Conservation (phyloP, 2,888 invertebrate species). For the Podotricha telesiphe region DNA sequence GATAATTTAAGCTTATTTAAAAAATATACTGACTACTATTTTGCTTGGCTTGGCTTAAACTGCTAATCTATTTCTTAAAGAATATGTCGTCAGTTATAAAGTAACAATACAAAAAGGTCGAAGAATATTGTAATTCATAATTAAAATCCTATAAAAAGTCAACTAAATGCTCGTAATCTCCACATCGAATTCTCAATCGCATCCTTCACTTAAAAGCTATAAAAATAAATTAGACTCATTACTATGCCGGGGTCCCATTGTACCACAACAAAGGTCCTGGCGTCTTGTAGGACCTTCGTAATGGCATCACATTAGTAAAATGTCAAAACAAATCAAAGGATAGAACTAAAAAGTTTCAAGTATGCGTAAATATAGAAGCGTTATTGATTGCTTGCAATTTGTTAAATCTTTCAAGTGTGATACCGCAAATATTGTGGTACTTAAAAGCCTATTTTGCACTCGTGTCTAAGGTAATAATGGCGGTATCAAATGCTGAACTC, state of each 20-base stretch:
- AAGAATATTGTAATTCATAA: background rate
- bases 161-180: conserved; percentile 64
- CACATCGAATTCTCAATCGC: conserved; percentile 68
- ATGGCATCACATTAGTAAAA: conserved; percentile 80
- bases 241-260: conserved; percentile 69
- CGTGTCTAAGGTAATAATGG: conserved; percentile 60
- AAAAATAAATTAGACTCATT: conserved; percentile 80
- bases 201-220: conserved; percentile 76
- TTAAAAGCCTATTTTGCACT: conserved; percentile 66
- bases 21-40: background rate
- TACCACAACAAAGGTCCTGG: conserved; percentile 60
- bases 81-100: background rate
- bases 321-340: conserved; percentile 82
- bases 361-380: conserved; percentile 60
- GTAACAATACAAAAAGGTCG: background rate
- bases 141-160: conserved; percentile 42
- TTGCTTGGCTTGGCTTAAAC: background rate
- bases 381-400: conserved; percentile 78
- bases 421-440: conserved; percentile 62
- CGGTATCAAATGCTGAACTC: conserved; percentile 54
- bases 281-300: conserved; percentile 67
- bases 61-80: background rate
- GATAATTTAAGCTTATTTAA: background rate
- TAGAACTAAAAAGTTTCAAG: conserved; percentile 63
- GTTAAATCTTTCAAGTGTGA: conserved; percentile 70